Evolutionary conservation across 92 coral and sea anemone species (phyloP), one percentile per base, ranked within the genome.

Genomic region (Palythoa heliodiscus): DNA sequence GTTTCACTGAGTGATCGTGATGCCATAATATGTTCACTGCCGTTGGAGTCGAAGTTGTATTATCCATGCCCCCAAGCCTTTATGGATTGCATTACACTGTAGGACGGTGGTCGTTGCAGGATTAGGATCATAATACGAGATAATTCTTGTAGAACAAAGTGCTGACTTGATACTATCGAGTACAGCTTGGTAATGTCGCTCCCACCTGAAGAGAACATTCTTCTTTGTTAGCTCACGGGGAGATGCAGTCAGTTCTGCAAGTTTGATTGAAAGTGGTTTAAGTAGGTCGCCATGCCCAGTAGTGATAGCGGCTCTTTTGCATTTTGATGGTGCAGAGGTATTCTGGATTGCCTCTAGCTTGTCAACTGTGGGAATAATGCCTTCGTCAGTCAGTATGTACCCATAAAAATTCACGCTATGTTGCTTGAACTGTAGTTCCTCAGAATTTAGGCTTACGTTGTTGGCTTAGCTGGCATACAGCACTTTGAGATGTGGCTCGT

Each of bases 371-470:
- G 95, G 89, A 58, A 86, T 82, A 53, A 92, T 89, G 52, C 95
- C 87, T 24, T 82, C 72, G 69, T 86, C 64, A 2, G 87, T 89
- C 81, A 87, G 50, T 37, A 91, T 82, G 77, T 85, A 88, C 11
- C 95, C 87, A 14, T 22, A 87, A 87, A 92, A 88, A 29, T 86
- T 82, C 50, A 88, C 87, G 4, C 75, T 83, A 7, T 63, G 81
- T 38, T 92, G 89, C 72, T 90, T 90, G 77, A 92, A 90, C 79
- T 92, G 92, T 1, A 92, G 88, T 78, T 90, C 88, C 38, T 75
- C 86, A 67, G 95, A 90, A 52, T 92, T 87, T 19, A 89, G 92
- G 52, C 92, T 83, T 75, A 89, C 89, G 50, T 86, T 89, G 92
- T 87, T 89, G 11, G 80, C 70, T 39, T 84, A 76, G 39, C 73